Conservation (phyloP, 1,140 invertebrate genomes). For the Tigriopus japonicus region DNA sequence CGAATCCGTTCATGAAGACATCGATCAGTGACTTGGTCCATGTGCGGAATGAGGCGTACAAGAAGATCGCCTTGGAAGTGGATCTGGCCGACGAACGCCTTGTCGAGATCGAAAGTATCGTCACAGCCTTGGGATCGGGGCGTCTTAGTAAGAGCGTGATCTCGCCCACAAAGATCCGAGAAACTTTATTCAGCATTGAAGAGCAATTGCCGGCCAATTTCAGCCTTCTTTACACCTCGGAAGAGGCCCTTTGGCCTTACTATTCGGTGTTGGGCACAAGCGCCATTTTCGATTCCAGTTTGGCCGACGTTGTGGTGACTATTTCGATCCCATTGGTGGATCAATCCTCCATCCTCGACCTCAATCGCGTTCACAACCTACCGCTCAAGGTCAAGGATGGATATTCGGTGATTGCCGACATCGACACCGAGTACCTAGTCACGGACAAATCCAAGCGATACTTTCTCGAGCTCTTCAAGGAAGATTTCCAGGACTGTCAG, state of each 20-base stretch:
- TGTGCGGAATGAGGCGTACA: background rate
- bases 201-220: background rate
- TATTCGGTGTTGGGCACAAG: background rate
- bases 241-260: conserved; percentile 11
- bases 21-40: background rate
- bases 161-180: background rate
- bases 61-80: background rate
- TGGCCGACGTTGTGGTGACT: background rate
- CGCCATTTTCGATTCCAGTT: background rate
- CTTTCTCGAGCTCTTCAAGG: conserved; percentile 9
- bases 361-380: conserved; percentile 8
- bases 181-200: background rate
- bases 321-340: conserved; percentile 1
- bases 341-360: background rate
- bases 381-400: conserved; percentile 11
- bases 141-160: background rate
- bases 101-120: background rate
- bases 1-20: background rate
- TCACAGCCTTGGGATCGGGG: background rate
- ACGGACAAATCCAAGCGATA: background rate
- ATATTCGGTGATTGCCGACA: conserved; percentile 11
- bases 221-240: background rate
- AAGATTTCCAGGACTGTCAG: conserved; percentile 12
- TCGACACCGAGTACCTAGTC: conserved; percentile 9
- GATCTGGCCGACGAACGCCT: background rate